Conservation (phyloP, 2,113 vertebrate genomes). For the Herpetotheres cachinnans region DNA sequence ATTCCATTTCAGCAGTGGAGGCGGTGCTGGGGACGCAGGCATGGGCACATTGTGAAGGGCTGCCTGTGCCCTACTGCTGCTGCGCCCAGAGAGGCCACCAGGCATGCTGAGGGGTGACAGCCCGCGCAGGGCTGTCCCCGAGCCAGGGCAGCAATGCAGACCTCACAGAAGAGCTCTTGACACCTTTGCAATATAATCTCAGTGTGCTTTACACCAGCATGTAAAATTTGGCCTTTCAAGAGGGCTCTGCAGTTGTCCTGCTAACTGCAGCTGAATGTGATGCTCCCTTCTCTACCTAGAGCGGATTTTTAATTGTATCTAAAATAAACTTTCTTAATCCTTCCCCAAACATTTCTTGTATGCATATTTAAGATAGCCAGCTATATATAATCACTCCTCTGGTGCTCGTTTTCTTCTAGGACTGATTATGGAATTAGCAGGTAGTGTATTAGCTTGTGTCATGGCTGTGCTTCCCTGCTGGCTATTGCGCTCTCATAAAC, state of each 20-base stretch:
- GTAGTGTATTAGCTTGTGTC: background rate
- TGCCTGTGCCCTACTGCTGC: background rate
- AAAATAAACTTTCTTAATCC: background rate
- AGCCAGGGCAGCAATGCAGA: background rate
- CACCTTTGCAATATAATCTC: background rate
- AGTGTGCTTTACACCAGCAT: background rate
- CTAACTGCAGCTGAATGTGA: background rate
- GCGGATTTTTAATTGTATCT: background rate
- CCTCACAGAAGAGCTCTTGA: background rate
- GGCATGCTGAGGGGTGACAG: background rate
- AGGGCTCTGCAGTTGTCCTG: background rate
- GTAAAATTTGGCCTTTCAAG: background rate
- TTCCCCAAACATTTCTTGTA: background rate
- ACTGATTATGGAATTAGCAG: background rate
- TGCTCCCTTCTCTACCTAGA: background rate
- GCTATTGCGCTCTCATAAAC: rapidly evolving
- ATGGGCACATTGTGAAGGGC: background rate
- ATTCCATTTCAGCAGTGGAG: background rate
- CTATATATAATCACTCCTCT: background rate
- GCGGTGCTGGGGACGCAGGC: rapidly evolving
- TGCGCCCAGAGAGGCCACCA: background rate
- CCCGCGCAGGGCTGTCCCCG: background rate
- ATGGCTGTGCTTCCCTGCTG: rapidly evolving
- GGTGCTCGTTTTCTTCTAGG: background rate
- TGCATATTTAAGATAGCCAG: background rate